These are phyloP conservation scores for Bergia sp. DNA, from an alignment of 92 coral and sea anemone genomes.

Conservation along the genomic window DNA sequence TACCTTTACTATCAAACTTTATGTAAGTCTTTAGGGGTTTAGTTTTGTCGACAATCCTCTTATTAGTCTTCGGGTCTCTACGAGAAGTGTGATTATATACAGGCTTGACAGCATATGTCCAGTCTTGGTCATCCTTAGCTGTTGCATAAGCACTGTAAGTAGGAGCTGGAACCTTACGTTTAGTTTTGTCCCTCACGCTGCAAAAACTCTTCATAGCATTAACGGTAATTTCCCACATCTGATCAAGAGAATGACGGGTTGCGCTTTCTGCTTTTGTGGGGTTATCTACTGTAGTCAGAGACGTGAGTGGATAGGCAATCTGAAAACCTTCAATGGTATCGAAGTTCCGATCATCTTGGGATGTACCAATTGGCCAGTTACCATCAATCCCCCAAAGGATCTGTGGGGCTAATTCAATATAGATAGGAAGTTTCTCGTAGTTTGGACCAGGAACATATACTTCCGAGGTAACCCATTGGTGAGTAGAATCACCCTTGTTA, in stretches of 20 bases:
- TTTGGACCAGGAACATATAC: neutral
- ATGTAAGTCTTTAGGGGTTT: slow-evolving; percentile 26
- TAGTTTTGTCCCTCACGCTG: slow-evolving; percentile 1
- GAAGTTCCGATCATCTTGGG: neutral
- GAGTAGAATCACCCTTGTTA: neutral
- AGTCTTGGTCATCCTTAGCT: slow-evolving; percentile 10
- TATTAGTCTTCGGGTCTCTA: slow-evolving; percentile 25
- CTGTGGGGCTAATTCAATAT: neutral
- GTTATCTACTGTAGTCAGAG: neutral
- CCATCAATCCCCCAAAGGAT: neutral
- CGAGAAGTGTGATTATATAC: neutral
- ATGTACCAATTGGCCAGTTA: neutral
- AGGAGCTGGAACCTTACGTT: slow-evolving; percentile 33
- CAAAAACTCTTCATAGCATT: slow-evolving; percentile 8
- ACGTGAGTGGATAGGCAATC: slow-evolving; percentile 5
- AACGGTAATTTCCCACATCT: slow-evolving; percentile 31
- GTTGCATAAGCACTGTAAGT: slow-evolving; percentile 29
- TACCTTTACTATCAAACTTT: neutral
- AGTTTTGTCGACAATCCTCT: neutral
- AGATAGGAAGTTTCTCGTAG: neutral
- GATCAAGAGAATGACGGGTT: slow-evolving; percentile 5
- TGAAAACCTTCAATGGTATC: slow-evolving; percentile 1
- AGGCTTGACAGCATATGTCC: slow-evolving; percentile 22
- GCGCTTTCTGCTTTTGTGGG: slow-evolving; percentile 14
- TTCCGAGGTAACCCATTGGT: neutral